Conservation (phyloP, 2,888 invertebrate species). For the Macroteleia sp. region DNA sequence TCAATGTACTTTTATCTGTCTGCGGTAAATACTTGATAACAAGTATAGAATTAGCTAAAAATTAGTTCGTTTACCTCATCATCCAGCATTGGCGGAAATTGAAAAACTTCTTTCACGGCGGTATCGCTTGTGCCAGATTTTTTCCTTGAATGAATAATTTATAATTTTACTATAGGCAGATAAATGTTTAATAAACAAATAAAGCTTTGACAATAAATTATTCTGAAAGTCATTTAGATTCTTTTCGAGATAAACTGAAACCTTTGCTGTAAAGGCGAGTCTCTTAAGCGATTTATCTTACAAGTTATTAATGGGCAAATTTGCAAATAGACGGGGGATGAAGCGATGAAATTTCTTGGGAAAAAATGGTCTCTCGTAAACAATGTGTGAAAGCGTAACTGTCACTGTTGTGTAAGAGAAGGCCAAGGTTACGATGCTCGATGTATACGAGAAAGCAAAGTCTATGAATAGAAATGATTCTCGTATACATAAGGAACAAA, state of each 20-base stretch:
- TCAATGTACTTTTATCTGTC: too few relatives aligned
- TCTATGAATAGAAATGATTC: conserved; percentile 51
- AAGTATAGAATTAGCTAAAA: too few relatives aligned
- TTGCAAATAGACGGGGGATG: conserved; percentile 3
- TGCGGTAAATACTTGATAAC: too few relatives aligned
- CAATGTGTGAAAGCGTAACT: conserved; percentile 56
- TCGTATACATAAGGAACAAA: conserved; percentile 21
- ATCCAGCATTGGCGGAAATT: conserved; percentile 93
- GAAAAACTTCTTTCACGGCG: conserved; percentile 94
- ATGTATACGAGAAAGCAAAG: conserved; percentile 38
- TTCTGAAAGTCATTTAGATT: conserved; percentile 1
- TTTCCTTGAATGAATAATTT: conserved; percentile 46
- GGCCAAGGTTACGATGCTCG: conserved; percentile 64
- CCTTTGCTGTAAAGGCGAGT: too few relatives aligned
- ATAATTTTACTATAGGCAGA: not conserved
- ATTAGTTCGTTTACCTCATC: conserved; percentile 93
- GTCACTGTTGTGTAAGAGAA: conserved; percentile 61
- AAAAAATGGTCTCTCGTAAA: conserved; percentile 26
- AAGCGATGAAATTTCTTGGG: not conserved
- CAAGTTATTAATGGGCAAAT: conserved; percentile 14
- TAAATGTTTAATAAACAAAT: conserved; percentile 12
- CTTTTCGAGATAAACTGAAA: conserved; percentile 3
- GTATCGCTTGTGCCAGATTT: conserved; percentile 43
- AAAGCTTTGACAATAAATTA: conserved; percentile 5
- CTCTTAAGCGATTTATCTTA: conserved; percentile 26